Percentiles rank a stretch among this genome's conserved stretches.
Evolutionary conservation across 1,140 invertebrate species (phyloP).

Genomic region (Drosophila sproati): DNA sequence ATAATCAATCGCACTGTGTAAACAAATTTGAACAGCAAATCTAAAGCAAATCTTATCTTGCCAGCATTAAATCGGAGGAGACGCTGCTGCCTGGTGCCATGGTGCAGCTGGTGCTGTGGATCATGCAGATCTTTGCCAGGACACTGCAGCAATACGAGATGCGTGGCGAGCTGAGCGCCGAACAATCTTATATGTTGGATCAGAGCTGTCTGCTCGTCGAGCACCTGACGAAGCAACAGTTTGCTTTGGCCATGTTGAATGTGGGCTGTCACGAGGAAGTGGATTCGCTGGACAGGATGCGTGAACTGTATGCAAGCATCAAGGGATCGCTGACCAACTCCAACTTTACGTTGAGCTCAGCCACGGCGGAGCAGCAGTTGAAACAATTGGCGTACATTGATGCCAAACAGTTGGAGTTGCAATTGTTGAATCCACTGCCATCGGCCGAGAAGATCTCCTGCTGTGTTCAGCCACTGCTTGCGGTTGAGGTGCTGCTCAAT

Average conservation of each 20-base stretch:
- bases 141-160: constrained; percentile 86
- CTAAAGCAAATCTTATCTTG: constrained; percentile 46
- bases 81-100: constrained; percentile 90
- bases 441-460: constrained; percentile 89
- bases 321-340: constrained; percentile 74
- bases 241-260: constrained; percentile 92
- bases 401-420: constrained; percentile 69
- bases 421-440: constrained; percentile 57
- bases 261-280: constrained; percentile 90
- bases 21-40: background rate
- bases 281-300: constrained; percentile 61
- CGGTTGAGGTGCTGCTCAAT: constrained; percentile 90
- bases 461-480: constrained; percentile 90
- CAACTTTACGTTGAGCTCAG: constrained; percentile 58
- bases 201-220: constrained; percentile 89
- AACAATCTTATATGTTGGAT: constrained; percentile 88
- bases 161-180: constrained; percentile 85
- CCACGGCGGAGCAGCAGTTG: constrained; percentile 63
- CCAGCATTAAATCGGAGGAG: constrained; percentile 92
- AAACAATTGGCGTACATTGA: constrained; percentile 78
- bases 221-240: constrained; percentile 90
- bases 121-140: constrained; percentile 91
- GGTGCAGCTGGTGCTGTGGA: constrained; percentile 91
- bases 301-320: constrained; percentile 69
- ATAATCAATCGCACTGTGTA: background rate